Base-by-base conservation (phyloP, 1,140 invertebrate genomes). In the Pachypsylla venusta region DNA sequence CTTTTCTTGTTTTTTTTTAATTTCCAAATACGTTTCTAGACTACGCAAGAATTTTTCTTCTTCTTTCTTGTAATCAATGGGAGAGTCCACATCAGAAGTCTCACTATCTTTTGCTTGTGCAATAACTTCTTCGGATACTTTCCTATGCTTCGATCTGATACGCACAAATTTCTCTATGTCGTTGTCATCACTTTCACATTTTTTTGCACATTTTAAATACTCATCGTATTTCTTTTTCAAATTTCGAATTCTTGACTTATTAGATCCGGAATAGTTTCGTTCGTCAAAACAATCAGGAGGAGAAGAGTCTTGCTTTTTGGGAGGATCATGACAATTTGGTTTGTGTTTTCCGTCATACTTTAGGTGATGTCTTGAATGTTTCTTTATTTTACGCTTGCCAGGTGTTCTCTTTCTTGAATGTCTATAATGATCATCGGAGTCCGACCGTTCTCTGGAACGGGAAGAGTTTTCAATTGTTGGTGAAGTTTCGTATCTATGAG, bases 31-130 rank as follows among this genome's bases (percentile, higher is more conserved):
- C 5, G 42, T 48, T 48, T 48, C 42, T n/a, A 48, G 22, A 48
- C 42, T 48, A 4, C 42, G 4, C 5, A 48, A 22, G 42, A 48
- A 48, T 19, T 48, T 48, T 22, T 48, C 42, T n/a, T 48, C 42
- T 48, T 48, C 42, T n/a, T 48, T 48, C 16, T 48, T 48, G n/a
- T 48, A 48, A n/a, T 48, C 42, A 48, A 48, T 48, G 42, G n/a
- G 16, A 48, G 10, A 12, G 30, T n/a, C 16, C 22, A 19, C 42
- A 48, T 4, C n/a, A n/a, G 42, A 48, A 19, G n/a, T n/a, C n/a
- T n/a, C n/a, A n/a, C n/a, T n/a, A n/a, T n/a, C n/a, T n/a, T n/a
- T n/a, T n/a, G n/a, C n/a, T n/a, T n/a, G n/a, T 35, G 4, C 5
- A 48, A 48, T n/a, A 19, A n/a, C 22, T 48, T 48, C 7, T 48